A percentile compares a stretch with the other conserved stretches of the same genome.
Conservation (phyloP, 1,140 invertebrate species). For the Sipha flava region DNA sequence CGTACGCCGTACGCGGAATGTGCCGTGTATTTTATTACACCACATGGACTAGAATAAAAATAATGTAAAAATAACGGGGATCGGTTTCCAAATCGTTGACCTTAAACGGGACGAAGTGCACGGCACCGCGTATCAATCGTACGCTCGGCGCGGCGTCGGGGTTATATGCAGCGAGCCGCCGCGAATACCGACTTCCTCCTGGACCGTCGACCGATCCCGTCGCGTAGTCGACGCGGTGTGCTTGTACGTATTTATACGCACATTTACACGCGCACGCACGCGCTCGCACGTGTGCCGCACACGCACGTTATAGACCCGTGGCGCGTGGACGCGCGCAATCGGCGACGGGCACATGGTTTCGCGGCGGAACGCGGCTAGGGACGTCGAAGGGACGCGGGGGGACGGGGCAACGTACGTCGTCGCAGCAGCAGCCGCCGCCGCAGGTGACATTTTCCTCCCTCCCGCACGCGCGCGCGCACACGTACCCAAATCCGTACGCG, state of each 20-base stretch:
- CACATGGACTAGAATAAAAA: neutral
- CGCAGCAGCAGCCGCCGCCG: too few species aligned
- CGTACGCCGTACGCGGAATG: too few species aligned
- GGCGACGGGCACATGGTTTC: neutral
- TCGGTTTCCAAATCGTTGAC: conserved; percentile 2
- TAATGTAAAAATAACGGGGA: too few species aligned
- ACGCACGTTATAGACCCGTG: too few species aligned
- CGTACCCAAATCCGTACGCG: neutral
- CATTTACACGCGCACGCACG: too few species aligned
- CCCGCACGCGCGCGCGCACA: neutral
- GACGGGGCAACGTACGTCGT: neutral
- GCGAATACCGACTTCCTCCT: neutral
- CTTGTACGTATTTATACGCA: too few species aligned
- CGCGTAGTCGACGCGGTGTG: too few species aligned
- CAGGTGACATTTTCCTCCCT: conserved; percentile 29
- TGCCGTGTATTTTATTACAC: too few species aligned
- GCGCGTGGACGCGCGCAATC: neutral
- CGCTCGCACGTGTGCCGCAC: too few species aligned
- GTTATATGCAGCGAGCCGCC: too few species aligned
- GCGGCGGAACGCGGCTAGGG: neutral
- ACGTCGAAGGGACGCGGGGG: neutral
- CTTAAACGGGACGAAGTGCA: neutral
- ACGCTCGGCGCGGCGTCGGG: too few species aligned
- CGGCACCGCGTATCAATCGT: too few species aligned
- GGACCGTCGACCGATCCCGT: neutral